phyloP scores from a whole-genome alignment of 2,797 vertebrate species.

The Hoplostethus mediterraneus region DNA sequence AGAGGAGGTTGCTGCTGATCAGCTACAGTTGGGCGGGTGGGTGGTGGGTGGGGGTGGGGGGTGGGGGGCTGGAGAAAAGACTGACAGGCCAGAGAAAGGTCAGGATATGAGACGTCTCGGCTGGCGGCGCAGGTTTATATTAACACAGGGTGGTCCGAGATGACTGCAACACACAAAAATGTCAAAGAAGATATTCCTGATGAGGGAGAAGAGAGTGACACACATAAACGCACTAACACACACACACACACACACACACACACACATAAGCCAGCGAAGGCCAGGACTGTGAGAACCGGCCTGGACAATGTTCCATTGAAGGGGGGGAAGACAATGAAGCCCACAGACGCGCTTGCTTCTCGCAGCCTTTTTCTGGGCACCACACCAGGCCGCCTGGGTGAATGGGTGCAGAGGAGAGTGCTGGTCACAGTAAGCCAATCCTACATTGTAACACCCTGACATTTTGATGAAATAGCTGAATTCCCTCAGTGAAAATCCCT shows the following conservation, averaged over 20 bases:
- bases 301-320: constrained; percentile 81
- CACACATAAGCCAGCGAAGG: constrained; percentile 44
- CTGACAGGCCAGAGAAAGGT: constrained; percentile 56
- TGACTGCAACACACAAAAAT: constrained; percentile 82
- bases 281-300: constrained; percentile 62
- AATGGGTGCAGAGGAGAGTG: constrained; percentile 31
- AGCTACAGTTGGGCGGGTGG: background rate
- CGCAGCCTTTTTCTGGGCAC: constrained; percentile 47
- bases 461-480: constrained; percentile 72
- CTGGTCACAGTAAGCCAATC: constrained; percentile 31
- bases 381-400: constrained; percentile 30
- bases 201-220: constrained; percentile 42
- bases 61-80: constrained; percentile 22
- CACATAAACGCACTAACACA: constrained; percentile 28
- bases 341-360: constrained; percentile 57
- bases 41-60: too few relatives aligned
- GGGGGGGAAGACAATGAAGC: constrained; percentile 72
- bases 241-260: constrained; percentile 20
- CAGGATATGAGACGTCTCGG: constrained; percentile 61
- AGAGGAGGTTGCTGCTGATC: constrained; percentile 34
- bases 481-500: constrained; percentile 62
- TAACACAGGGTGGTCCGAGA: constrained; percentile 82
- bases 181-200: constrained; percentile 73
- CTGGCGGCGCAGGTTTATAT: constrained; percentile 75
- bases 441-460: constrained; percentile 59